Conservation (phyloP, 2,797 vertebrate species). For the Spinibarbus caldwelli region DNA sequence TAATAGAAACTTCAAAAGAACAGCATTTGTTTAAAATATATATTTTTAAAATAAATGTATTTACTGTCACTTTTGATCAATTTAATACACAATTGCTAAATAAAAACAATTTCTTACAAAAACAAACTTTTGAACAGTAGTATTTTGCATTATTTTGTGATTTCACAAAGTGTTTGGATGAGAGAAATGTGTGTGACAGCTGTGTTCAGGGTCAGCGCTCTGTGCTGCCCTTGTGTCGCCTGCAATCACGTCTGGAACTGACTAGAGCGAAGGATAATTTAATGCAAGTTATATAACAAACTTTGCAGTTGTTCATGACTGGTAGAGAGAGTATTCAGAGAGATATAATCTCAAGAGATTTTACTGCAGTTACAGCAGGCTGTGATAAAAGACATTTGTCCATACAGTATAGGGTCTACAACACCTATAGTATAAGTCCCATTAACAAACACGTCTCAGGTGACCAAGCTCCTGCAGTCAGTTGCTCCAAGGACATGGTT, state of each 20-base stretch:
- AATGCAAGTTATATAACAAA: slow-evolving; percentile 31
- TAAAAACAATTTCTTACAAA: no score
- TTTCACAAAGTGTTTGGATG: neutral
- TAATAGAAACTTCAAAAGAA: no score
- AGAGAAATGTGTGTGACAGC: slow-evolving; percentile 17
- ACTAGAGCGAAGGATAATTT: neutral
- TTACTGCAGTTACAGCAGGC: neutral
- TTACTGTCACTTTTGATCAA: no score
- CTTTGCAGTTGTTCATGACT: neutral
- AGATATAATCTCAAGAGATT: neutral
- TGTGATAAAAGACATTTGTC: neutral
- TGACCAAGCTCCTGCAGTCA: neutral
- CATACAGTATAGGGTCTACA: neutral
- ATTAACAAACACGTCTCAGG: neutral
- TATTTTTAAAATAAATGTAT: no score
- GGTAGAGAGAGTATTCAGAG: neutral
- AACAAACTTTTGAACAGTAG: neutral
- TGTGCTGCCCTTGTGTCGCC: neutral
- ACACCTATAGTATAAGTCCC: neutral
- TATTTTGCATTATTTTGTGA: neutral
- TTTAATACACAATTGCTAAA: no score
- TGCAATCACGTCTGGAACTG: slow-evolving; percentile 3
- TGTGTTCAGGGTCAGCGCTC: slow-evolving; percentile 16
- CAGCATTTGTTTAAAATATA: neutral
- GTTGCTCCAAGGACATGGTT: neutral